These are phyloP conservation scores for Papilio elwesi DNA, from an alignment of 2,888 invertebrate genomes.

Conservation along the genomic window DNA sequence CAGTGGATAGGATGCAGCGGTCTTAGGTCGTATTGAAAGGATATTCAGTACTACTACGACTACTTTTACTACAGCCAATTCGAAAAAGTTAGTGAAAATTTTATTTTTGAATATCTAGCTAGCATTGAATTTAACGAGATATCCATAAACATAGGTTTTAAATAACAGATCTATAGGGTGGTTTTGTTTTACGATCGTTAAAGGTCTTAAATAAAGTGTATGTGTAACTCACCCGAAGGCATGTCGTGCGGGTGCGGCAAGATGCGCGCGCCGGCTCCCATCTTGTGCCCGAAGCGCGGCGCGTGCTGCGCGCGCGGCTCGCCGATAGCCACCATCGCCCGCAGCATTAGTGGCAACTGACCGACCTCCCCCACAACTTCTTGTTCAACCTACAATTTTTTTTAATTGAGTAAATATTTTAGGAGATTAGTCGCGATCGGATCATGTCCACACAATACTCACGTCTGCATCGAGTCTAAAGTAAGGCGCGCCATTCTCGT, in stretches of 20 bases:
- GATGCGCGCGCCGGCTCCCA: conserved; percentile 67
- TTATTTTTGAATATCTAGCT: no score
- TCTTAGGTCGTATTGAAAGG: no score
- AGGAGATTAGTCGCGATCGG: no score
- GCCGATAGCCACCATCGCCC: conserved; percentile 91
- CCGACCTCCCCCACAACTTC: conserved; percentile 86
- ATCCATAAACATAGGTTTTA: no score
- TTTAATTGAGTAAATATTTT: neutral
- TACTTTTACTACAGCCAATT: no score
- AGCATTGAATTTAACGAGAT: no score
- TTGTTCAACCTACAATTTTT: conserved; percentile 68
- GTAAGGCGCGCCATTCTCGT: conserved; percentile 78
- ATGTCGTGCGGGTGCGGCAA: conserved; percentile 64
- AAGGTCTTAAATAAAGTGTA: neutral
- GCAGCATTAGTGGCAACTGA: conserved; percentile 90
- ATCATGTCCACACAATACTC: conserved; percentile 24
- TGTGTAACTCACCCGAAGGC: conserved; percentile 55
- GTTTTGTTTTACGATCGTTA: neutral
- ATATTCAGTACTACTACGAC: no score
- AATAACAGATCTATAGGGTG: no score
- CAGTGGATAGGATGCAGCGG: no score
- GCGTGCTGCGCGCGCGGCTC: conserved; percentile 70
- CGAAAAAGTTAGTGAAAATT: no score
- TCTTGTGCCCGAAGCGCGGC: conserved; percentile 72
- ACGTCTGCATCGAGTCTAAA: conserved; percentile 82